phyloP scores from a whole-genome alignment of 2,797 vertebrate species.

The Buceros bicornis region DNA sequence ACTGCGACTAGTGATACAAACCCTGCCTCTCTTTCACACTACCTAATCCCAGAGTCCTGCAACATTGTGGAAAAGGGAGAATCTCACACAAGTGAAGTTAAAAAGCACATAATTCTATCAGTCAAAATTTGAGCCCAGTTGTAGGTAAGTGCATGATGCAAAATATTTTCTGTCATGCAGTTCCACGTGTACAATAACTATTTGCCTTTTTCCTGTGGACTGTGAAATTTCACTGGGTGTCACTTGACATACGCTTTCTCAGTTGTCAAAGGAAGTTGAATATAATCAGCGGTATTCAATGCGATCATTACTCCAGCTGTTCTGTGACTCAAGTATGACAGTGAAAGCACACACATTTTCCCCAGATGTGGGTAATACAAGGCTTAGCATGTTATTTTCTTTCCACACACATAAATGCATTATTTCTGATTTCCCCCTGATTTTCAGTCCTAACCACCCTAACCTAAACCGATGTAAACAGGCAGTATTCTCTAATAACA shows the following conservation, averaged over 20 bases:
- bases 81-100: neutral
- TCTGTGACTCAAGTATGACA: neutral
- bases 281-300: neutral
- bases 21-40: neutral
- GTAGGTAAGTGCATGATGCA: neutral
- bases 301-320: neutral
- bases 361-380: neutral
- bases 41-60: neutral
- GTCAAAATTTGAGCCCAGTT: neutral
- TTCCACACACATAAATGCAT: accelerated
- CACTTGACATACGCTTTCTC: neutral
- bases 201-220: neutral
- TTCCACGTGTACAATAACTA: neutral
- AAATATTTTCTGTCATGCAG: neutral
- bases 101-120: neutral
- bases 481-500: neutral
- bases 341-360: neutral
- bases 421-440: neutral
- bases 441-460: neutral
- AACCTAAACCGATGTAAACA: neutral
- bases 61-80: neutral
- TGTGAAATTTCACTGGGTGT: neutral
- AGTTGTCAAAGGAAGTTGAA: neutral
- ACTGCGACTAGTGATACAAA: neutral
- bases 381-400: accelerated